Evolutionary conservation across 2,888 invertebrate species (phyloP).

Genomic region (Dendrolimus houi): DNA sequence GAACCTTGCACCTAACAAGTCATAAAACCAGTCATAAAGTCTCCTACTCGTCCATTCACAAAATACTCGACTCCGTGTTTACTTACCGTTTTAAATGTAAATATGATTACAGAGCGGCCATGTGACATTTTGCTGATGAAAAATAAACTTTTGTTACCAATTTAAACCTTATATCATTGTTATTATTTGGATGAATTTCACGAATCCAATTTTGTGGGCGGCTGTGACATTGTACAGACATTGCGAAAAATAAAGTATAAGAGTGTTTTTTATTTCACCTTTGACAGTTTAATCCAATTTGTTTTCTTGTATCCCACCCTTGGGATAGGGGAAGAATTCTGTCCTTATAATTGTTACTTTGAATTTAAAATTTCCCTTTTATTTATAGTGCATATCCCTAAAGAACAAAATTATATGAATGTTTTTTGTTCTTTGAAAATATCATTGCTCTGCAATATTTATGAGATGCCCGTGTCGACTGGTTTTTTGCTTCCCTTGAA

Average conservation of each 20-base stretch:
- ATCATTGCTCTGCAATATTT: too few relatives aligned
- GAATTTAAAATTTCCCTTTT: slow-evolving; percentile 51
- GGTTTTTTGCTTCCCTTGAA: too few relatives aligned
- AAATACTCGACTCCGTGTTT: slow-evolving; percentile 60
- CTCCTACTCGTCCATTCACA: slow-evolving; percentile 62
- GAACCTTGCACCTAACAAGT: slow-evolving; percentile 69
- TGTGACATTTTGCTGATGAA: slow-evolving; percentile 40
- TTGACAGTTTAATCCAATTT: slow-evolving; percentile 76
- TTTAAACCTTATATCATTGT: slow-evolving; percentile 29
- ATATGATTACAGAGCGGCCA: slow-evolving; percentile 48
- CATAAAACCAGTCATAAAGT: slow-evolving; percentile 68
- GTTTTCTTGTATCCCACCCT: slow-evolving; percentile 64
- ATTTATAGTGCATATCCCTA: slow-evolving; percentile 28
- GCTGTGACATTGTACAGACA: slow-evolving; percentile 57
- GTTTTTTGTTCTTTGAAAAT: neutral
- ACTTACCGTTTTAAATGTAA: slow-evolving; percentile 71
- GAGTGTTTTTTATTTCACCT: slow-evolving; percentile 71
- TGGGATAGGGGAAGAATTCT: slow-evolving; percentile 62
- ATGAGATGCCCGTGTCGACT: too few relatives aligned
- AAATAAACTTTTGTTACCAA: slow-evolving; percentile 22
- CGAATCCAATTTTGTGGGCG: slow-evolving; percentile 21
- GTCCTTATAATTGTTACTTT: slow-evolving; percentile 68
- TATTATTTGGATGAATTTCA: slow-evolving; percentile 17
- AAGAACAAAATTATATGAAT: slow-evolving; percentile 6
- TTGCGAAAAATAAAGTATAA: slow-evolving; percentile 53